Conservation (phyloP, 64 coral and sea anemone genomes). For the Anthopleura sola region DNA sequence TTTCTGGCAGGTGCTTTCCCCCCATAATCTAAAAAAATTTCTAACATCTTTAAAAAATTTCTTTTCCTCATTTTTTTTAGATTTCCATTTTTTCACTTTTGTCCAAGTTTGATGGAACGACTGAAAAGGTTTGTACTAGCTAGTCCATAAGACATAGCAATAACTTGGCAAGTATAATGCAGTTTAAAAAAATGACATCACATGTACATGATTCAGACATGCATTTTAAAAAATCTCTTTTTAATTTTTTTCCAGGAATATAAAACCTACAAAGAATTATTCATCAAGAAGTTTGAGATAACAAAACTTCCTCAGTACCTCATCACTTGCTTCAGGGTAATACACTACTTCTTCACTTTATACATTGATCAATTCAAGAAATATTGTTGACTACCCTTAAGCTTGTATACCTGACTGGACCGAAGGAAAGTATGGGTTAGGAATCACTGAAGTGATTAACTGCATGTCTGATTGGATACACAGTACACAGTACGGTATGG, state of each 20-base stretch:
- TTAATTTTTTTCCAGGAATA: constrained; percentile 72
- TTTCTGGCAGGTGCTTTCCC: no score
- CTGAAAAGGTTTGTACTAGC: constrained; percentile 79
- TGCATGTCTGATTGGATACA: no score
- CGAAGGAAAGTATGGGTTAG: no score
- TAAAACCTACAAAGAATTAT: constrained; percentile 98
- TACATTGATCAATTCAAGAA: no score
- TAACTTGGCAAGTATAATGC: no score
- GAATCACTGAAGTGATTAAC: no score
- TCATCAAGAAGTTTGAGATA: constrained; percentile 95
- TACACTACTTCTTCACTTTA: background rate
- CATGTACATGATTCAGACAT: background rate
- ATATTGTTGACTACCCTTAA: no score
- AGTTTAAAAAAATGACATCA: no score
- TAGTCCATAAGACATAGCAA: background rate
- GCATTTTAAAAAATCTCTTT: background rate
- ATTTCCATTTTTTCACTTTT: constrained; percentile 87
- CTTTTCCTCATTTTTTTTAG: constrained; percentile 21
- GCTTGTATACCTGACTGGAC: no score
- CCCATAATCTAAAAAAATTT: no score
- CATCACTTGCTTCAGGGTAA: constrained; percentile 88
- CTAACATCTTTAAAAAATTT: no score
- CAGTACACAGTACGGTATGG: no score
- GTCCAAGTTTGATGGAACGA: constrained; percentile 94
- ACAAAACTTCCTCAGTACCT: constrained; percentile 86